Evolutionary conservation across 2,888 invertebrate species (phyloP).

Genomic region (Drosophila siamana): DNA sequence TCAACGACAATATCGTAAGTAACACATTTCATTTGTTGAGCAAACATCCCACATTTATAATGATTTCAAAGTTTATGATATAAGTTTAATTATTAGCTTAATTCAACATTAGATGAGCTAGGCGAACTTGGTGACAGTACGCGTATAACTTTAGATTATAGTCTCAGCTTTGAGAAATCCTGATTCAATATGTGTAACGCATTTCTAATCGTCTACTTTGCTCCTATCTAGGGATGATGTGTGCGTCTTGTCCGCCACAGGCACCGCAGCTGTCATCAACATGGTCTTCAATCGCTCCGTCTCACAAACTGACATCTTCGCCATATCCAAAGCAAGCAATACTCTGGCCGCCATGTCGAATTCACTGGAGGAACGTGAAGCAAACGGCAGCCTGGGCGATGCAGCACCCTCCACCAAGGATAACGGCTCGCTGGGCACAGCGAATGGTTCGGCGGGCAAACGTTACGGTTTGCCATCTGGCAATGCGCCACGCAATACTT

Average conservation of each 20-base stretch:
- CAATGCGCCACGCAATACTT: slow-evolving; percentile 68
- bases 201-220: neutral
- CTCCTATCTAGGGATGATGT: slow-evolving; percentile 92
- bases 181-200: neutral
- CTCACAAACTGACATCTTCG: slow-evolving; percentile 82
- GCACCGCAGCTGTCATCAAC: slow-evolving; percentile 95
- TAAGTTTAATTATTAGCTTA: no score
- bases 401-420: slow-evolving; percentile 63
- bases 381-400: slow-evolving; percentile 61
- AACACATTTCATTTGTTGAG: no score
- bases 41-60: no score
- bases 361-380: slow-evolving; percentile 86
- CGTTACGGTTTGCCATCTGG: slow-evolving; percentile 63
- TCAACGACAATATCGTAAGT: slow-evolving; percentile 95
- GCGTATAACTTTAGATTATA: no score
- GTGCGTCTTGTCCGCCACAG: slow-evolving; percentile 96
- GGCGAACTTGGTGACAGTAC: no score
- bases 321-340: slow-evolving; percentile 65
- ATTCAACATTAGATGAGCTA: no score
- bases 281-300: slow-evolving; percentile 86
- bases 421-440: slow-evolving; percentile 67
- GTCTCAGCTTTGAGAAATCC: no score
- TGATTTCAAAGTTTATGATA: no score
- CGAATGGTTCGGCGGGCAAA: slow-evolving; percentile 52
- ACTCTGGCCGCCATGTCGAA: slow-evolving; percentile 85